These are phyloP conservation scores for Cyprinodon brontotheroides DNA, from an alignment of 2,113 vertebrate species.

Conservation along the genomic window DNA sequence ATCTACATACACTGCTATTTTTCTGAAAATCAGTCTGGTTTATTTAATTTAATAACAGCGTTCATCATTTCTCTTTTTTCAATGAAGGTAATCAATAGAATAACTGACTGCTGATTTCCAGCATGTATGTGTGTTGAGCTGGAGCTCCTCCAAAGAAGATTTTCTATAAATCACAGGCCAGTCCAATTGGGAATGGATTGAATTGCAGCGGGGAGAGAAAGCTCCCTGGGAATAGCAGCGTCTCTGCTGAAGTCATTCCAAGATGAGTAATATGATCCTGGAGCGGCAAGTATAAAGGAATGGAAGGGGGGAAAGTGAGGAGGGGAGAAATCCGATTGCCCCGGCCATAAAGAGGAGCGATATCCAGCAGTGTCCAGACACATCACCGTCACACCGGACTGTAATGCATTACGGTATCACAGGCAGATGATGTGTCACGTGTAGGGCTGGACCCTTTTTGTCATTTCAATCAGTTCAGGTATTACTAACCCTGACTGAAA, in stretches of 20 bases:
- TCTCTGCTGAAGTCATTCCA: slow-evolving; percentile 83
- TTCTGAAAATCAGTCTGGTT: too few species aligned
- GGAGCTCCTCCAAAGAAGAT: slow-evolving; percentile 64
- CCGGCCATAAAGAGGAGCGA: slow-evolving; percentile 76
- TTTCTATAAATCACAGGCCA: slow-evolving; percentile 77
- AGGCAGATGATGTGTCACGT: slow-evolving; percentile 58
- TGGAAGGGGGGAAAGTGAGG: slow-evolving; percentile 43
- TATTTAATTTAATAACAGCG: background rate
- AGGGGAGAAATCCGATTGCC: slow-evolving; percentile 75
- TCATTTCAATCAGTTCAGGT: slow-evolving; percentile 17
- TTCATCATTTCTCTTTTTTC: background rate
- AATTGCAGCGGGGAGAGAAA: slow-evolving; percentile 77
- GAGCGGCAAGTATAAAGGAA: slow-evolving; percentile 68
- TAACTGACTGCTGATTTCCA: slow-evolving; percentile 44
- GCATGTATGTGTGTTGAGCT: slow-evolving; percentile 38
- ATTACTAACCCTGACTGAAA: slow-evolving; percentile 31
- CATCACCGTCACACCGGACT: slow-evolving; percentile 67
- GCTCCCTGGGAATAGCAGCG: slow-evolving; percentile 81
- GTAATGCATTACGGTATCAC: slow-evolving; percentile 62
- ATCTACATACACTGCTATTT: too few species aligned
- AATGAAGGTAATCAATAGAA: background rate
- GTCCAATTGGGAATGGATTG: slow-evolving; percentile 82
- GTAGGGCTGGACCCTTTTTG: slow-evolving; percentile 26
- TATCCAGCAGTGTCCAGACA: slow-evolving; percentile 71
- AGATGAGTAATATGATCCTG: slow-evolving; percentile 81